Percentiles rank a stretch among this genome's conserved stretches.
Evolutionary conservation across 2,797 vertebrate species (phyloP).

Genomic region (Acrossocheilus wenchowensis): DNA sequence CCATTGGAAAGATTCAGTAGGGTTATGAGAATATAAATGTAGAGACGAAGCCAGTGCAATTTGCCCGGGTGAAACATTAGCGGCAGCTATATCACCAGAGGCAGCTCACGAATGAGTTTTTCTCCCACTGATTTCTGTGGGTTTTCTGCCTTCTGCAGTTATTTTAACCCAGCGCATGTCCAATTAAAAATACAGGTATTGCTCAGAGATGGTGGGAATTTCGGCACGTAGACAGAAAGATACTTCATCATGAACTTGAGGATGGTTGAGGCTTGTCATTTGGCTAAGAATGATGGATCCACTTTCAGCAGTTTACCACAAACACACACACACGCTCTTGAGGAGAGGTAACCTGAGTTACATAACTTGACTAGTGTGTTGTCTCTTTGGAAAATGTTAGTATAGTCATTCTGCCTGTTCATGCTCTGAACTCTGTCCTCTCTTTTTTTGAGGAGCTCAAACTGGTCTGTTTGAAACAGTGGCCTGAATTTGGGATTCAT

Average conservation of each 20-base stretch:
- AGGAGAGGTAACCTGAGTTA: background rate
- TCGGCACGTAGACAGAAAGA: background rate
- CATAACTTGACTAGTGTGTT: background rate
- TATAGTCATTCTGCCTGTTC: slow-evolving; percentile 8
- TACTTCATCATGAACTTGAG: slow-evolving; percentile 2
- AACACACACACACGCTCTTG: background rate
- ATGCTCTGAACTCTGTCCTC: slow-evolving; percentile 9
- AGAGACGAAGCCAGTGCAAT: slow-evolving; percentile 69
- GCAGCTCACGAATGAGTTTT: slow-evolving; percentile 59
- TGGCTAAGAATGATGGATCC: background rate
- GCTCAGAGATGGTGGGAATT: slow-evolving; percentile 22
- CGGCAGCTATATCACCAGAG: slow-evolving; percentile 58
- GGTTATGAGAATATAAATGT: slow-evolving; percentile 78
- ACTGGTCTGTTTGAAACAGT: slow-evolving; percentile 36
- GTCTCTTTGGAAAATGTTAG: slow-evolving; percentile 14
- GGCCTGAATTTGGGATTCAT: slow-evolving; percentile 34
- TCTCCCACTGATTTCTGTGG: slow-evolving; percentile 63
- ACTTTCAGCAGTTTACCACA: background rate
- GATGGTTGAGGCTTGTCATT: slow-evolving; percentile 9
- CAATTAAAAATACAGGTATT: slow-evolving; percentile 50
- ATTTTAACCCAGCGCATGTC: slow-evolving; percentile 17
- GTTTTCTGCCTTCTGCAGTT: slow-evolving; percentile 57
- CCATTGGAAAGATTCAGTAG: slow-evolving; percentile 79
- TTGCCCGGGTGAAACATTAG: slow-evolving; percentile 73
- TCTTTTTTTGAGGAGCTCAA: slow-evolving; percentile 32